Percentiles rank a stretch among this genome's conserved stretches.
Evolutionary conservation across 2,888 invertebrate genomes (phyloP).

Genomic region (Tribolium freemani): DNA sequence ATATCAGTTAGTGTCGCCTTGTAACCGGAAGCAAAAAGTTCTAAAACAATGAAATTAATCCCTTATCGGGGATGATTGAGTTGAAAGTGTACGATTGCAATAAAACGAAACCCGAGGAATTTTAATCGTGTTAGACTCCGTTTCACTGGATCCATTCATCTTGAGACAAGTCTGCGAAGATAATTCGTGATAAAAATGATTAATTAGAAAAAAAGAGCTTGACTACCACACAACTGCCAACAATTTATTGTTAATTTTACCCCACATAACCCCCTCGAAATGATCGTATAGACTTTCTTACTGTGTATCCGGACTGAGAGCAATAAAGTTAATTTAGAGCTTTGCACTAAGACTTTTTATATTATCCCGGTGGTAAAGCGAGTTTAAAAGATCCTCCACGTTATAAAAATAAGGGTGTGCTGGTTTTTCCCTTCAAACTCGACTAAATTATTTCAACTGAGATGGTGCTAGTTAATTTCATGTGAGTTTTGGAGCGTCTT

Average conservation of each 20-base stretch:
- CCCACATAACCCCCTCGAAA: background rate
- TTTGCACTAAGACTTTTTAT: constrained; percentile 24
- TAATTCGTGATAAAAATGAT: constrained; percentile 25
- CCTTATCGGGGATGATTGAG: constrained; percentile 17
- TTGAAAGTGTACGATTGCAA: constrained; percentile 12
- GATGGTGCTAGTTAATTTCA: background rate
- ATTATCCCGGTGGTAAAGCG: constrained; percentile 1
- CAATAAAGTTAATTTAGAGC: constrained; percentile 30
- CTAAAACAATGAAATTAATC: constrained; percentile 19
- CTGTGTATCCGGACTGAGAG: background rate
- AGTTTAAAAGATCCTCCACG: background rate
- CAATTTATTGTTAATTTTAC: constrained; percentile 35
- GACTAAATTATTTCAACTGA: background rate
- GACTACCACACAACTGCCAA: constrained; percentile 10
- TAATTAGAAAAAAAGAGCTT: constrained; percentile 16
- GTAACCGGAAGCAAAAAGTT: constrained; percentile 5
- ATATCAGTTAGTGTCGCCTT: background rate
- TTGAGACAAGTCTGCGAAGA: background rate
- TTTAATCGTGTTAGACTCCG: constrained; percentile 13
- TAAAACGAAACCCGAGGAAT: constrained; percentile 11
- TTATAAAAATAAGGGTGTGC: constrained; percentile 2
- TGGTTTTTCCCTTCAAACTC: too few species aligned
- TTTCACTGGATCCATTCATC: constrained; percentile 11
- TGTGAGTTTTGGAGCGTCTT: background rate
- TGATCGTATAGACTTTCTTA: constrained; percentile 21